Base-by-base conservation (phyloP, 35 echinoderm and acorn worm genomes). In the Apostichopus japonicus region DNA sequence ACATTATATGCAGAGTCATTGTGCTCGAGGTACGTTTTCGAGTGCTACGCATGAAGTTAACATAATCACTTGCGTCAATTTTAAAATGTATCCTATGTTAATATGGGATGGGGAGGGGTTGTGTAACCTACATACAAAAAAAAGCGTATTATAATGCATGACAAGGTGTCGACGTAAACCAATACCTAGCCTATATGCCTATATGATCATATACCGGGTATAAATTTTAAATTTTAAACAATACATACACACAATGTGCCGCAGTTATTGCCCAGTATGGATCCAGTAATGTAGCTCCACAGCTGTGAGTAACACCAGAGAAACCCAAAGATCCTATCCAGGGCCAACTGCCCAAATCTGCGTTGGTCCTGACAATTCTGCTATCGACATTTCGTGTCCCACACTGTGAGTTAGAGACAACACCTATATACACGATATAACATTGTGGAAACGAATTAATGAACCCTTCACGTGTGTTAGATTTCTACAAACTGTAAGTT, bases 231-330 rank as follows among this genome's bases (percentile, higher is more conserved):
- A 33, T 33, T 33, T 33, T 33, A 1, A 33, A 33, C 27, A 33
- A 79, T 93, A 91, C 96, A 91, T 92, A 97, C 96, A 86, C 14
- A 75, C 96, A 97, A 59, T 94, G 96, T 13, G 96, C 96, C 11
- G 96, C 96, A 1, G 96, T 97, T 8, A 97, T 56, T 14, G 96
- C 96, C 96, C 96, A 97, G 10, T 86, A 72, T 21, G 62, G 15
- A 79, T 90, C 82, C 53, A 97, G 84, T 22, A 97, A 53, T 3
- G 93, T 87, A 6, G 93, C 96, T 13, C 90, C 96, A 91, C 96
- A 97, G 8, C 56, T 59, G 86, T 93, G 96, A 23, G 6, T 65
- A 0, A 67, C 81, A 7, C 61, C 4, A 0, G 6, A 6, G 21
- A 56, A 71, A 17, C 63, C 79, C 11, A 93, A 76, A 0, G 96